Base-by-base conservation (phyloP, 2,797 vertebrate species). In the Periparus ater region DNA sequence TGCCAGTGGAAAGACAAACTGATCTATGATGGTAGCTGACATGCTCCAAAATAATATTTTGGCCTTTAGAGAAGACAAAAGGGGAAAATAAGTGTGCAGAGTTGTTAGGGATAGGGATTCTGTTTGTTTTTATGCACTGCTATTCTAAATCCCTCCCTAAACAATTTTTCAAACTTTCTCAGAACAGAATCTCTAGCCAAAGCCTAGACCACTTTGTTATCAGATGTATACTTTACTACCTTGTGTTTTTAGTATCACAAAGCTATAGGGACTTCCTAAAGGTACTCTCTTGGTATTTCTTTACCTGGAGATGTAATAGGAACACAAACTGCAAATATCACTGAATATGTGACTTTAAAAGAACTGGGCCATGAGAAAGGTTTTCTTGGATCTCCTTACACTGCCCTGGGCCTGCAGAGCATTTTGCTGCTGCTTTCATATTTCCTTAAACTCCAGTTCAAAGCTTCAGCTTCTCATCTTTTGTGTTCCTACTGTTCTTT, bases 1-100 rank as follows among this genome's bases (percentile, higher is more conserved):
- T 91, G 96, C 95, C 96, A 97, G 91, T 45, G 71, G 89, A 96
- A 96, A 94, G 93, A 95, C 74, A 95, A 97, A 89, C 70, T 93
- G 87, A 93, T 94, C 87, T 93, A 82, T 34, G 70, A 91, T 44
- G 63, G 63, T 80, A 94, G 74, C 85, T 90, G 47, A 91, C 89
- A 88, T 8, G 63, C 71, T 95, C 93, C 91, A 88, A 96, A 95
- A 91, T 48, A 94, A 84, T 93, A 82, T 84, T 91, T 79, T 91
- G 75, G 95, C 91, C 83, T 95, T 93, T 38, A 85, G 50, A 90
- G 77, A 94, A 94, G 85, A 94, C 89, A 91, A 94, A 96, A 91
- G 53, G 72, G 74, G 88, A 95, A 90, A 93, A 65, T 26, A 94
- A 96, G 65, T 45, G 86, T 72, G 61, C 6, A 1, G 88, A 94